A percentile compares a stretch with the other conserved stretches of the same genome.
Conservation (phyloP, 2,888 invertebrate species). For the Synergus japonicus region DNA sequence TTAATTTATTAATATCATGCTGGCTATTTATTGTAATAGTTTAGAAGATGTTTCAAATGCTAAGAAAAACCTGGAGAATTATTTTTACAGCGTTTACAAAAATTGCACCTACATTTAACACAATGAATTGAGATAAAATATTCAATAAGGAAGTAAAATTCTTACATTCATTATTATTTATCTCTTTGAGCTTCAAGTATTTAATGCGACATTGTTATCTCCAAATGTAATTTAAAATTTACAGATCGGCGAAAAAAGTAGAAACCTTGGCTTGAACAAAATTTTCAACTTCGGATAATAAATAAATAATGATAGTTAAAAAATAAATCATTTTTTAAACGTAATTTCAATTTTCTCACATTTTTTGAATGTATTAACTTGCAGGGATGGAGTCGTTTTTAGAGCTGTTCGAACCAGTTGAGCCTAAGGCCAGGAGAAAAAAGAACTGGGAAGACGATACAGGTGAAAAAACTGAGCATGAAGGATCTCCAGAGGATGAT, state of each 20-base stretch:
- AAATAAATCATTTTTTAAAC: neutral
- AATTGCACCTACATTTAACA: neutral
- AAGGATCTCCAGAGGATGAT: conserved; percentile 75
- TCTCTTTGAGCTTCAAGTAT: neutral
- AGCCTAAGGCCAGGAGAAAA: conserved; percentile 72
- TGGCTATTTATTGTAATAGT: too few species aligned
- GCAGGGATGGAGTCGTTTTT: conserved; percentile 88
- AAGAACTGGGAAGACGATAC: conserved; percentile 79
- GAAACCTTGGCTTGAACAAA: neutral
- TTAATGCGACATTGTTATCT: neutral
- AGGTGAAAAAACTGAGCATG: conserved; percentile 77
- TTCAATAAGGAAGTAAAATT: neutral
- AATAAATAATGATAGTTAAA: neutral
- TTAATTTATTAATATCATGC: too few species aligned
- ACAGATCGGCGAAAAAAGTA: neutral
- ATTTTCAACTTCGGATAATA: neutral
- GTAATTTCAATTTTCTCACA: neutral
- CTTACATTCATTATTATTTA: neutral
- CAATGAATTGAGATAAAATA: neutral
- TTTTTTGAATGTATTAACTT: conserved; percentile 27
- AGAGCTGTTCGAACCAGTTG: conserved; percentile 86
- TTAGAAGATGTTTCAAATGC: too few species aligned
- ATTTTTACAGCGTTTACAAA: too few species aligned
- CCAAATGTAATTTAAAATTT: neutral
- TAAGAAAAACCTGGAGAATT: too few species aligned